Evolutionary conservation across 2,113 vertebrate species (phyloP), one percentile per base, ranked within the genome.

Genomic region (Actenoides hombroni): DNA sequence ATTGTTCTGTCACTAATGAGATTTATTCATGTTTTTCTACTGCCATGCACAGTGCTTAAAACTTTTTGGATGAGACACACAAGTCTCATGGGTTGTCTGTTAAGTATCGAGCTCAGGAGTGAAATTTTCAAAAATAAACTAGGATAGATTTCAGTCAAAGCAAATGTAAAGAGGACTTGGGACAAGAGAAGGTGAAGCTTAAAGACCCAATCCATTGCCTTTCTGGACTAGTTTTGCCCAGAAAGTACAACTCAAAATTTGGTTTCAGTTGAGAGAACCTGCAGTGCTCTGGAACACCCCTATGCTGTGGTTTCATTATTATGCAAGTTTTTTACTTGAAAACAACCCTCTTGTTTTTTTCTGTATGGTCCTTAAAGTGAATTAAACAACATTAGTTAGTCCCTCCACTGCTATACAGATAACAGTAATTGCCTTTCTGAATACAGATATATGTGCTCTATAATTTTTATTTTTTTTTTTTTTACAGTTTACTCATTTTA

Each of bases 31-130:
- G 0, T 13, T 76, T 29, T 79, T 40, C 20, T 75, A 12, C 26
- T 76, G 6, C 13, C 4, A 21, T 35, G 6, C 4, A 57, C 6
- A 13, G 8, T 67, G 7, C 33, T 68, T 91, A 16, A 71, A 48
- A 48, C 59, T 7, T 28, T 69, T 74, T 59, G 13, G 3, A 46
- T 70, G n/a, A 84, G 9, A 48, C 5, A 1, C 14, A 13, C 0
- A 80, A 42, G 69, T 11, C 37, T 28, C 37, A 13, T 13, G 29
- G 4, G 3, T 61, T 48, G 1, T 20, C 26, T 74, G 5, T 14
- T 49, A 48, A 5, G 1, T 44, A 63, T 40, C 24, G 17, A 63
- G 20, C 3, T 7, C 19, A 71, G 8, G 4, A 93, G 33, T 25
- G 12, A 74, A 69, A 46, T 10, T 3, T 71, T 48, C 7, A 59